These are phyloP conservation scores for Pempheris klunzingeri DNA, from an alignment of 2,797 vertebrate species.

Conservation along the genomic window DNA sequence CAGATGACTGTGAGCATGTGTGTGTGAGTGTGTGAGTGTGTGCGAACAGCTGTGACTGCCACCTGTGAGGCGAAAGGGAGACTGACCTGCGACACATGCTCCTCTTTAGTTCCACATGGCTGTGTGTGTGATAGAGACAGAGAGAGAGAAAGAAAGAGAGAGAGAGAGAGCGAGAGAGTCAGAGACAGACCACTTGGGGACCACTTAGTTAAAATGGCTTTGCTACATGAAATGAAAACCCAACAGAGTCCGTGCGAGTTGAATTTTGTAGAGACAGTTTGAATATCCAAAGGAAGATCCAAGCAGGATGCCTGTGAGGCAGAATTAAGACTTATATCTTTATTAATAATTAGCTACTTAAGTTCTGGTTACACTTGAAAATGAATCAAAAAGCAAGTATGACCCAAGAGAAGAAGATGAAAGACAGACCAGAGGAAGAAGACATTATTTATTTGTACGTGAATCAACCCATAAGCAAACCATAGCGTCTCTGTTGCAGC, in stretches of 20 bases:
- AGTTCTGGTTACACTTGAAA: constrained; percentile 45
- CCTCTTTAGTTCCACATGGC: constrained; percentile 68
- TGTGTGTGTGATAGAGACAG: constrained; percentile 22
- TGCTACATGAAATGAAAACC: constrained; percentile 35
- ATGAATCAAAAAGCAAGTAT: constrained; percentile 51
- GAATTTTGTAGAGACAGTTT: constrained; percentile 32
- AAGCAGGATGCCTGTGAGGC: constrained; percentile 3
- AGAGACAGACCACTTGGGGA: constrained; percentile 33
- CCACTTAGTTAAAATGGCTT: constrained; percentile 51
- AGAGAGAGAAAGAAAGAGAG: constrained; percentile 14
- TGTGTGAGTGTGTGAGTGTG: constrained; percentile 1
- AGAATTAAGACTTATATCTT: constrained; percentile 43
- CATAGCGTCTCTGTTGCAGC: background rate
- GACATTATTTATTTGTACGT: constrained; percentile 22
- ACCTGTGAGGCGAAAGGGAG: constrained; percentile 72
- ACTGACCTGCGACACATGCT: constrained; percentile 75
- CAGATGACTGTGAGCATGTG: constrained; percentile 19
- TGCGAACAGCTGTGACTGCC: constrained; percentile 68
- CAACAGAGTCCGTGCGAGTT: constrained; percentile 8
- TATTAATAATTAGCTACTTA: constrained; percentile 59
- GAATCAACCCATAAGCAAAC: constrained; percentile 9
- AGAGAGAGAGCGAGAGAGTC: background rate
- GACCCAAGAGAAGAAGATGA: constrained; percentile 35
- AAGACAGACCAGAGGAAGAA: constrained; percentile 19
- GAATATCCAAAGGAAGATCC: constrained; percentile 30